A percentile compares a stretch with the other conserved stretches of the same genome.
These are phyloP conservation scores for Mobula birostris DNA, from an alignment of 2,113 vertebrate species.

Conservation along the genomic window DNA sequence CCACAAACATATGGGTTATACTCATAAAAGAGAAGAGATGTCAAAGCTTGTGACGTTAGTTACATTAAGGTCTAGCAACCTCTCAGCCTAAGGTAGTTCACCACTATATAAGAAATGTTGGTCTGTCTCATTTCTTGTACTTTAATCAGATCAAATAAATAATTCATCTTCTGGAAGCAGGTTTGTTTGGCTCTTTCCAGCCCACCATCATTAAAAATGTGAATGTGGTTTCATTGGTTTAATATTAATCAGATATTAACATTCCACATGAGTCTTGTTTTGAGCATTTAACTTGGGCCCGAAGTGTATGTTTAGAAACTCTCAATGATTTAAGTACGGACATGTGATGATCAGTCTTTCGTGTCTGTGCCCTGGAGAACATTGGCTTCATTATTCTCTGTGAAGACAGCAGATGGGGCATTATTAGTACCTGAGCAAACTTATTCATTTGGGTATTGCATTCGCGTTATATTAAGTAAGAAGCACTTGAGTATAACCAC, in stretches of 20 bases:
- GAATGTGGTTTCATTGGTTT: background rate
- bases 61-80: no score
- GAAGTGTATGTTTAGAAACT: background rate
- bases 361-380: background rate
- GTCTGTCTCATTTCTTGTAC: no score
- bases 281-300: background rate
- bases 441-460: background rate
- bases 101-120: no score
- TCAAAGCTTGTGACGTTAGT: no score
- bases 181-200: background rate
- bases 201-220: background rate
- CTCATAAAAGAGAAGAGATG: no score
- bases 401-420: background rate
- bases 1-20: no score
- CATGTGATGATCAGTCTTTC: background rate
- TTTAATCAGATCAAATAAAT: background rate
- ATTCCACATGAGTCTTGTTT: background rate
- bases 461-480: background rate
- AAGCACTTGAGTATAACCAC: background rate
- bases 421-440: conserved; percentile 14
- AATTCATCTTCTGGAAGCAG: no score
- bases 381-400: background rate
- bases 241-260: background rate
- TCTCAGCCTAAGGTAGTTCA: no score
- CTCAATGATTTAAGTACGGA: background rate